Percentiles rank a stretch among this genome's conserved stretches.
These are phyloP conservation scores for Cheilosia impressa DNA, from an alignment of 2,888 invertebrate species.

Conservation along the genomic window DNA sequence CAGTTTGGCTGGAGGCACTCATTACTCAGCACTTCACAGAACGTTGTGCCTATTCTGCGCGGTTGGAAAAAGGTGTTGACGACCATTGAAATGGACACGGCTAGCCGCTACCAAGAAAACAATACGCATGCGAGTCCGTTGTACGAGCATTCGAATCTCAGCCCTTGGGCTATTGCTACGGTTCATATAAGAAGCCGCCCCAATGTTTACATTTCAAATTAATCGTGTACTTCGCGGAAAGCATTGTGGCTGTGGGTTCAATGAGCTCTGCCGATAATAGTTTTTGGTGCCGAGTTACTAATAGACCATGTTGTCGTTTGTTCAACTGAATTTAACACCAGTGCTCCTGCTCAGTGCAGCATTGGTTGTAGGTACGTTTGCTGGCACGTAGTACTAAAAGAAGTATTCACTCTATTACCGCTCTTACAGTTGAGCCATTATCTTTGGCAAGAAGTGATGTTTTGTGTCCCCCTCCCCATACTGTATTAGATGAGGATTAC, in stretches of 20 bases:
- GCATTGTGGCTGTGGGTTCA: conserved; percentile 54
- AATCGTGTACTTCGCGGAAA: conserved; percentile 55
- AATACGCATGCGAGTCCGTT: conserved; percentile 37
- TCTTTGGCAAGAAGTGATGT: neutral
- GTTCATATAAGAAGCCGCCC: conserved; percentile 60
- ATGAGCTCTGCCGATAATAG: conserved; percentile 38
- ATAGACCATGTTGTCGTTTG: conserved; percentile 25
- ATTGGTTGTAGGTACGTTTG: conserved; percentile 21
- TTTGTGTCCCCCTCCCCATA: neutral
- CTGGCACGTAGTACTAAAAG: neutral
- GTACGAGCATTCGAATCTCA: conserved; percentile 7
- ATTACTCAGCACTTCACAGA: conserved; percentile 61
- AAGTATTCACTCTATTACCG: neutral
- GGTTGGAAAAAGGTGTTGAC: conserved; percentile 39
- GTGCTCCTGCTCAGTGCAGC: conserved; percentile 20
- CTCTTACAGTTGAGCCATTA: conserved; percentile 19
- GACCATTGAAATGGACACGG: conserved; percentile 1
- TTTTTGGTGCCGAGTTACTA: conserved; percentile 1
- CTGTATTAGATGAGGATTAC: conserved; percentile 4
- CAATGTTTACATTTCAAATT: conserved; percentile 64
- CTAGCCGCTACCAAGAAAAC: conserved; percentile 26
- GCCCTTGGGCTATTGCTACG: conserved; percentile 42
- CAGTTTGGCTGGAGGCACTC: conserved; percentile 50
- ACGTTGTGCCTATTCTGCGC: conserved; percentile 58
- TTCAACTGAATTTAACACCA: conserved; percentile 16